Percentiles rank a stretch among this genome's conserved stretches.
phyloP scores from a whole-genome alignment of 2,113 vertebrate species.

The Periophthalmus modestus region DNA sequence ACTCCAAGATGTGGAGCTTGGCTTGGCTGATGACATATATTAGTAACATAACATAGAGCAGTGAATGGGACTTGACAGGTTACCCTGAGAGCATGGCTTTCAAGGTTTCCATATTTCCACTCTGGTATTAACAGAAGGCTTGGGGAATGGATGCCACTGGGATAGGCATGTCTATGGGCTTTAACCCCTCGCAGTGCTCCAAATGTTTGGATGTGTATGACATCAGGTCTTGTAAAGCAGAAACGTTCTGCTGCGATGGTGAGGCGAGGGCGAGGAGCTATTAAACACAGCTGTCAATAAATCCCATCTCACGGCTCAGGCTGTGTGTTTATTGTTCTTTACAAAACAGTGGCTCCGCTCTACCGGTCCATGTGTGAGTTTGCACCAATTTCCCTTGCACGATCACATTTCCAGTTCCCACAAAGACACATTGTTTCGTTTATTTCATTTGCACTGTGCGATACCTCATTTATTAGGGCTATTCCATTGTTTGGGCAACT shows the following conservation, averaged over 20 bases:
- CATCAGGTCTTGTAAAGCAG: slow-evolving; percentile 67
- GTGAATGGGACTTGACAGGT: slow-evolving; percentile 77
- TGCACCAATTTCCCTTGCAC: slow-evolving; percentile 13
- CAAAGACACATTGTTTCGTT: slow-evolving; percentile 63
- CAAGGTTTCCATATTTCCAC: slow-evolving; percentile 78
- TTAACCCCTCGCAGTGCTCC: slow-evolving; percentile 53
- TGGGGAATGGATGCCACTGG: slow-evolving; percentile 50
- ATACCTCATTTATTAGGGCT: slow-evolving; percentile 29
- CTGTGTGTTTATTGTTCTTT: slow-evolving; percentile 72
- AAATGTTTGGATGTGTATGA: slow-evolving; percentile 47
- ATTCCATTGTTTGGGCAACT: slow-evolving; percentile 37
- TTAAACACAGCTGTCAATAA: slow-evolving; percentile 76
- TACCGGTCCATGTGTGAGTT: slow-evolving; percentile 38
- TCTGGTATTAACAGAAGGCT: slow-evolving; percentile 58
- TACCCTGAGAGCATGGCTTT: slow-evolving; percentile 71
- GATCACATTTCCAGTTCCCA: slow-evolving; percentile 43
- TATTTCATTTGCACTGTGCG: slow-evolving; percentile 46
- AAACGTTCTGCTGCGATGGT: slow-evolving; percentile 45
- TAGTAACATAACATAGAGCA: slow-evolving; percentile 74
- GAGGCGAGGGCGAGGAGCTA: slow-evolving; percentile 51
- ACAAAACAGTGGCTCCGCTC: slow-evolving; percentile 60
- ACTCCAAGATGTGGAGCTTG: slow-evolving; percentile 74
- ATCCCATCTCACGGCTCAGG: slow-evolving; percentile 36
- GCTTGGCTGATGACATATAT: slow-evolving; percentile 76
- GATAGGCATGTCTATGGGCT: slow-evolving; percentile 56